Percentiles rank a stretch among this genome's conserved stretches.
These are phyloP conservation scores for Netelia melanura DNA, from an alignment of 2,888 invertebrate species.

Conservation along the genomic window DNA sequence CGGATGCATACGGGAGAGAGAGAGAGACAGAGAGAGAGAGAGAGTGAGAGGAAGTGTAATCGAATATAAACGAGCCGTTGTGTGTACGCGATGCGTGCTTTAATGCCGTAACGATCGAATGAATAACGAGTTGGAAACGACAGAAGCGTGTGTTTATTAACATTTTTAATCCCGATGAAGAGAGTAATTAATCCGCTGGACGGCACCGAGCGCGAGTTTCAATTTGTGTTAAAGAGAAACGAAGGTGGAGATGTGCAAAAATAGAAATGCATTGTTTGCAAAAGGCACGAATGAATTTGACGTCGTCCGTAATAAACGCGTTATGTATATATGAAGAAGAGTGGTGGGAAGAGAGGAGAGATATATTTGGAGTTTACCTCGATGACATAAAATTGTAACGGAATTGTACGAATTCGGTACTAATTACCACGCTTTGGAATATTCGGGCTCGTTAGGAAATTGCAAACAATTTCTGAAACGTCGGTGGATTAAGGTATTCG, in stretches of 20 bases:
- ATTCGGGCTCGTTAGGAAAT: conserved; percentile 4
- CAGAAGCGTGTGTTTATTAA: conserved; percentile 1
- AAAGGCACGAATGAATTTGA: neutral
- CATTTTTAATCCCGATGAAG: conserved; percentile 15
- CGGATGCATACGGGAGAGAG: neutral
- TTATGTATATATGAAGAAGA: neutral
- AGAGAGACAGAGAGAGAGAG: neutral
- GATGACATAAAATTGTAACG: neutral
- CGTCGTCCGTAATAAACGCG: neutral
- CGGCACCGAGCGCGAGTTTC: neutral
- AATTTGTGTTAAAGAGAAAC: neutral
- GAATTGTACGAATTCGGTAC: neutral
- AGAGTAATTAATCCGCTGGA: neutral
- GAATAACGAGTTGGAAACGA: conserved; percentile 18
- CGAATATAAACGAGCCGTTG: conserved; percentile 38
- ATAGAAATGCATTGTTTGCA: neutral
- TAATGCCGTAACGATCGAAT: conserved; percentile 18
- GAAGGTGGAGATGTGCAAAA: neutral
- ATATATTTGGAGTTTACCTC: neutral
- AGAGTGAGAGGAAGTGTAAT: neutral
- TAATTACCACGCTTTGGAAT: conserved; percentile 15
- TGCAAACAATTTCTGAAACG: neutral
- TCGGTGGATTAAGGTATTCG: conserved; percentile 8
- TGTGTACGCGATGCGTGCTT: conserved; percentile 4
- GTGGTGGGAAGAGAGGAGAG: too few species aligned